Percentiles rank a stretch among this genome's conserved stretches.
Conservation (phyloP, 2,113 vertebrate genomes). For the Cacatua alba region DNA sequence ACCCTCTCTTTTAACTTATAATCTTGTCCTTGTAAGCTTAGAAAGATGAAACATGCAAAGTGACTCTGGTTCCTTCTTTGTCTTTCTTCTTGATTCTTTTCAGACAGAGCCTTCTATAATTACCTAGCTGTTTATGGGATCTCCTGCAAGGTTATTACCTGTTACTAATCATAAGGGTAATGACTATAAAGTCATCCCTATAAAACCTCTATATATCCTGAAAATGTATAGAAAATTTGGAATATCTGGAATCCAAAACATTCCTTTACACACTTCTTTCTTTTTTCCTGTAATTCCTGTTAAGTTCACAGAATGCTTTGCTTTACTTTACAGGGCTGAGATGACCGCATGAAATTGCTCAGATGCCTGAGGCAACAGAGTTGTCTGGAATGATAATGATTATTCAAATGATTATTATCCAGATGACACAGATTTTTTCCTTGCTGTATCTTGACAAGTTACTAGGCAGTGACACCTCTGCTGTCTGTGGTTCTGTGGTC, state of each 20-base stretch:
- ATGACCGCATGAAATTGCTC: not conserved
- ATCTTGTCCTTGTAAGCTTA: not conserved
- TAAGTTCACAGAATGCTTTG: not conserved
- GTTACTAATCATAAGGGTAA: not conserved
- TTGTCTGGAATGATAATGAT: slow-evolving; percentile 55
- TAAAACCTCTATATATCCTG: not conserved
- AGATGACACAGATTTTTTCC: slow-evolving; percentile 50
- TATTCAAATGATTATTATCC: slow-evolving; percentile 51
- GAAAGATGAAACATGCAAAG: not conserved
- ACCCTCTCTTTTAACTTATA: not conserved
- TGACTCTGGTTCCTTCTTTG: not conserved
- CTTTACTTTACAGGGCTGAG: not conserved
- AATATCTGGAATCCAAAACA: not conserved
- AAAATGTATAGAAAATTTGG: not conserved
- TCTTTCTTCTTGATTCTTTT: not conserved
- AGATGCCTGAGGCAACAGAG: slow-evolving; percentile 36
- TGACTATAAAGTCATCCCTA: not conserved
- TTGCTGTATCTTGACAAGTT: slow-evolving; percentile 26
- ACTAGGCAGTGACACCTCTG: not conserved
- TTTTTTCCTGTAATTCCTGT: not conserved
- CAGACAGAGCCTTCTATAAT: not conserved
- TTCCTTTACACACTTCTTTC: not conserved
- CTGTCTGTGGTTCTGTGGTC: not conserved
- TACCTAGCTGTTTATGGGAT: not conserved
- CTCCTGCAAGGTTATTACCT: not conserved